Evolutionary conservation across 2,113 vertebrate genomes (phyloP).

Genomic region (Pelmatolapia mariae): DNA sequence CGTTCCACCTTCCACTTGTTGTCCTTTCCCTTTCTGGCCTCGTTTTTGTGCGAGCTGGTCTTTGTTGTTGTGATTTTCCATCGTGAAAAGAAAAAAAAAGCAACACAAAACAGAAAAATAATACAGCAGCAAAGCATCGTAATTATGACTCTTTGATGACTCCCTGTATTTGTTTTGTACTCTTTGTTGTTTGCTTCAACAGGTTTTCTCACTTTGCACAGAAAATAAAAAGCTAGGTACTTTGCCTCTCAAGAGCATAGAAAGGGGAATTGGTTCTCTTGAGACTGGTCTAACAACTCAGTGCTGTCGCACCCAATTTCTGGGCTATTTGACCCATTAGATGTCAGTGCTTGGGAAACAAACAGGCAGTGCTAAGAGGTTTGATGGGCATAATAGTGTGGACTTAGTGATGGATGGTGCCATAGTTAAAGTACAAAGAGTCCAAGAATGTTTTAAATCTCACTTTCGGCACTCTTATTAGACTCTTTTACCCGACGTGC

Average conservation of each 20-base stretch:
- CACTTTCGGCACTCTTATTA: not conserved
- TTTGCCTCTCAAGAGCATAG: constrained; percentile 23
- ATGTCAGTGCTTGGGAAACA: constrained; percentile 39
- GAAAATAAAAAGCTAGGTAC: constrained; percentile 19
- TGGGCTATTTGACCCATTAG: constrained; percentile 54
- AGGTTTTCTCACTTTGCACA: constrained; percentile 12
- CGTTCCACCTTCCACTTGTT: constrained; percentile 9
- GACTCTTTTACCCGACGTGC: not conserved
- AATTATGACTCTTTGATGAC: constrained; percentile 29
- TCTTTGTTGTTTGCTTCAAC: constrained; percentile 3
- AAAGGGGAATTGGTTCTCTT: constrained; percentile 21
- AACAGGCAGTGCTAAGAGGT: constrained; percentile 32
- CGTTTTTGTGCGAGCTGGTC: constrained; percentile 5
- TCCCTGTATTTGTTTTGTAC: not conserved
- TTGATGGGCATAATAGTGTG: constrained; percentile 22
- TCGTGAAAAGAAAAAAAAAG: not conserved
- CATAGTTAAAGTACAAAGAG: not conserved
- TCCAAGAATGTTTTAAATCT: not conserved
- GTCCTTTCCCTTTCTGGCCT: constrained; percentile 16
- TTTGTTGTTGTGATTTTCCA: not conserved
- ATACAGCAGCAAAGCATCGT: not conserved
- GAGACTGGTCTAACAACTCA: constrained; percentile 8
- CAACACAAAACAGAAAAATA: not conserved
- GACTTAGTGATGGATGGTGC: not conserved
- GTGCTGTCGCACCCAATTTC: constrained; percentile 35